Evolutionary conservation across 1,140 invertebrate genomes (phyloP), one percentile per base, ranked within the genome.

Genomic region (Aphaenogaster floridana): DNA sequence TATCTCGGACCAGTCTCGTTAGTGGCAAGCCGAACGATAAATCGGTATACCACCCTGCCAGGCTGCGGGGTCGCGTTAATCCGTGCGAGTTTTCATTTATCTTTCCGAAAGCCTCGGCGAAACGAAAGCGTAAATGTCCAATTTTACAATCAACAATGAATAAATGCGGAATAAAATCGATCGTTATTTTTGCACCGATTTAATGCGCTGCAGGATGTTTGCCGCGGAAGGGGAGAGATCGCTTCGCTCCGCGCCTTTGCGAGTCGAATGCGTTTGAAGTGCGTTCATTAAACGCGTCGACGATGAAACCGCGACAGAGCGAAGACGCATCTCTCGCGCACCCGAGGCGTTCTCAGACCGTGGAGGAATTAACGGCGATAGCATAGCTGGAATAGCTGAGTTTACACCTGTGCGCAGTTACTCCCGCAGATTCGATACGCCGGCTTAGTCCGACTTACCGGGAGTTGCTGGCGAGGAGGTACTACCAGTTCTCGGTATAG

Each of bases 361-460:
- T 42, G 42, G 0, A 34, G 42, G 52, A 86, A 80, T 69, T 80
- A 86, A 86, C 52, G 63, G 21, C 59, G 71, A 54, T 57, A 57
- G 54, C 48, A 54, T 79, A 57, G 2, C 50, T 79, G 17, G 21
- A 86, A 71, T 80, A 80, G 74, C 52, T 61, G 34, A 86, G 85
- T 86, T 86, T 86, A 86, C 77, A 80, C 64, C 85, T 86, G 77
- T 61, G 64, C 39, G 83, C 63, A 69, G 85, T 86, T 79, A 79
- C 76, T 79, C 48, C 13, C 61, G 50, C 76, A n/a, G 42, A 80
- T 80, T 80, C 77, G 85, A 86, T 86, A 86, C 13, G 61, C 52
- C 77, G 76, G 77, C 61, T 86, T 86, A 86, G 50, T 17, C 63
- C 61, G 64, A 86, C 85, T 86, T 80, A 59, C 42, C 17, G 28